These are phyloP conservation scores for Quiscalus mexicanus DNA, from an alignment of 2,113 vertebrate genomes.

Conservation along the genomic window DNA sequence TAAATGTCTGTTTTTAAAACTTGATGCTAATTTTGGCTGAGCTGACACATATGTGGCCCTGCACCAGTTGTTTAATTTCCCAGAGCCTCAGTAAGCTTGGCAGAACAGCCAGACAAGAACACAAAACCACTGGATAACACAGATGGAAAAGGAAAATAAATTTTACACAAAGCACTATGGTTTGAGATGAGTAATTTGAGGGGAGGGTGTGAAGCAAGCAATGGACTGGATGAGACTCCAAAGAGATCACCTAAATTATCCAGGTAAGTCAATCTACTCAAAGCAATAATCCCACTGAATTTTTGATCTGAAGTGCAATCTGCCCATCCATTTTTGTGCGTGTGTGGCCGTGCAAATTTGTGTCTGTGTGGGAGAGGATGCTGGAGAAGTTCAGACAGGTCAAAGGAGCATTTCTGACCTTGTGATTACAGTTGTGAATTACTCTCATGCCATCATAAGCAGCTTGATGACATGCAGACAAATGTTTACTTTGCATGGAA, in stretches of 20 bases:
- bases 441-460: background rate
- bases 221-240: background rate
- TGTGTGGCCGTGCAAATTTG: accelerated
- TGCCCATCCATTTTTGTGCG: background rate
- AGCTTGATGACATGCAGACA: background rate
- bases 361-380: background rate
- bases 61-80: background rate
- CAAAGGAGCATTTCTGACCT: background rate
- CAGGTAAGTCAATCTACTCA: background rate
- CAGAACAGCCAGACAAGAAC: background rate
- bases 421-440: background rate
- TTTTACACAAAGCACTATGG: background rate
- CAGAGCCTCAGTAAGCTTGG: background rate
- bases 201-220: background rate
- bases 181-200: background rate
- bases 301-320: background rate
- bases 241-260: background rate
- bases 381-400: background rate
- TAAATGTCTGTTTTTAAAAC: background rate
- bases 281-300: background rate
- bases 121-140: background rate
- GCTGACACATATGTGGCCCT: background rate
- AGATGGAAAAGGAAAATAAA: background rate
- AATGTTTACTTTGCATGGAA: background rate
- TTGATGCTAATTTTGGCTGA: background rate